Percentiles rank a stretch among this genome's conserved stretches.
phyloP scores from a whole-genome alignment of 2,113 vertebrate genomes.

The Petromus typicus region DNA sequence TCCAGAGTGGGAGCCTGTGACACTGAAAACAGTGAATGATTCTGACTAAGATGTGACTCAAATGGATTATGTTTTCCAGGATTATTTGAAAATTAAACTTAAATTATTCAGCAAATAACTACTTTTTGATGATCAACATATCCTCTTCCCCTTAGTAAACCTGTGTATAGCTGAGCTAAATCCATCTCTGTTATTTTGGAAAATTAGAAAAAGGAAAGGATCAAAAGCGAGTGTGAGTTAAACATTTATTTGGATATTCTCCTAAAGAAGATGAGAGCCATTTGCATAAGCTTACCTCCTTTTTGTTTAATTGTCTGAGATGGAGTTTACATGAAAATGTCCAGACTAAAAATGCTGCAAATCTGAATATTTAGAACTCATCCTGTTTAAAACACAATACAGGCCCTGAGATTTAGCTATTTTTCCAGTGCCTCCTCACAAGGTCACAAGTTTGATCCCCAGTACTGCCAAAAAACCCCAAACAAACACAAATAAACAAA shows the following conservation, averaged over 20 bases:
- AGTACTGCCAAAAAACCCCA: too few relatives aligned
- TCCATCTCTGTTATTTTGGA: background rate
- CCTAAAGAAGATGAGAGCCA: background rate
- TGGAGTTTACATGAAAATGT: background rate
- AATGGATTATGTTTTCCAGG: background rate
- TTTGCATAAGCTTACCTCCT: background rate
- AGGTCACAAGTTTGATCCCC: too few relatives aligned
- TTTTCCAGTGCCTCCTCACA: too few relatives aligned
- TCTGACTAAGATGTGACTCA: background rate
- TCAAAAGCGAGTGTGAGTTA: background rate
- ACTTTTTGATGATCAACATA: background rate
- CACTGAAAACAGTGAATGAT: background rate
- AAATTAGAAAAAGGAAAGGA: background rate
- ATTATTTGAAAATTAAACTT: constrained; percentile 10
- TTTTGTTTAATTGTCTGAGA: background rate
- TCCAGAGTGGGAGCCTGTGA: background rate
- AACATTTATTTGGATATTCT: background rate
- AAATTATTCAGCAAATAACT: constrained; percentile 28
- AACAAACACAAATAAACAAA: too few relatives aligned
- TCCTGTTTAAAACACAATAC: background rate
- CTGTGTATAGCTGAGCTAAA: background rate
- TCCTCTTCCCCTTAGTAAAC: background rate
- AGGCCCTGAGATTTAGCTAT: too few relatives aligned
- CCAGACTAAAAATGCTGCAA: background rate
- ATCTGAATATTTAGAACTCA: background rate